Conservation (phyloP, 1,140 invertebrate species). For the Solen grandis region DNA sequence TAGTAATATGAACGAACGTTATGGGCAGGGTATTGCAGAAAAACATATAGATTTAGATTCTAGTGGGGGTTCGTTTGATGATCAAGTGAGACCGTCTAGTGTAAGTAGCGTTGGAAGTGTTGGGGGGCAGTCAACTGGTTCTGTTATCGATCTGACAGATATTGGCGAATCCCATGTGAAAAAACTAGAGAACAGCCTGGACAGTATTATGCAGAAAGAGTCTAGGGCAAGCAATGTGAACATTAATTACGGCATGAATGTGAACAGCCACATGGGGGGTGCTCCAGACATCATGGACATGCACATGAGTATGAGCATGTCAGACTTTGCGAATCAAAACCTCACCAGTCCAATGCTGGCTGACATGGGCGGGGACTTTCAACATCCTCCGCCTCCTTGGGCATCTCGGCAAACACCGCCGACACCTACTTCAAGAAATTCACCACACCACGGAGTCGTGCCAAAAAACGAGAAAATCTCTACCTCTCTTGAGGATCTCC, state of each 20-base stretch:
- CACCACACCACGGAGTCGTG: conserved; percentile 58
- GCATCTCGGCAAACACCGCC: conserved; percentile 47
- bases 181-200: conserved; percentile 75
- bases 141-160: conserved; percentile 73
- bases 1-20: conserved; percentile 36
- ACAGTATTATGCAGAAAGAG: conserved; percentile 74
- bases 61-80: conserved; percentile 49
- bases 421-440: conserved; percentile 22
- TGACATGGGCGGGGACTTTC: conserved; percentile 21
- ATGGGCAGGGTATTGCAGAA: conserved; percentile 48
- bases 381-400: conserved; percentile 42
- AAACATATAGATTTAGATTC: conserved; percentile 57
- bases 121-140: conserved; percentile 46
- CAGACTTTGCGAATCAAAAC: conserved; percentile 46
- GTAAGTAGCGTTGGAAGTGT: conserved; percentile 63
- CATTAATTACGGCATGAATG: conserved; percentile 16
- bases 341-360: conserved; percentile 11
- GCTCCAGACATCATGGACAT: conserved; percentile 20
- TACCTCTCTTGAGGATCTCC: conserved; percentile 77
- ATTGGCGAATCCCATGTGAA: conserved; percentile 72
- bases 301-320: conserved; percentile 41
- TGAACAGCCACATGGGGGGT: conserved; percentile 41
- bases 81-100: conserved; percentile 52
- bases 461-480: conserved; percentile 79
- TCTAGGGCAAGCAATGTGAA: conserved; percentile 35